These are phyloP conservation scores for Hyposoter didymator DNA, from an alignment of 2,888 invertebrate genomes.

Conservation along the genomic window DNA sequence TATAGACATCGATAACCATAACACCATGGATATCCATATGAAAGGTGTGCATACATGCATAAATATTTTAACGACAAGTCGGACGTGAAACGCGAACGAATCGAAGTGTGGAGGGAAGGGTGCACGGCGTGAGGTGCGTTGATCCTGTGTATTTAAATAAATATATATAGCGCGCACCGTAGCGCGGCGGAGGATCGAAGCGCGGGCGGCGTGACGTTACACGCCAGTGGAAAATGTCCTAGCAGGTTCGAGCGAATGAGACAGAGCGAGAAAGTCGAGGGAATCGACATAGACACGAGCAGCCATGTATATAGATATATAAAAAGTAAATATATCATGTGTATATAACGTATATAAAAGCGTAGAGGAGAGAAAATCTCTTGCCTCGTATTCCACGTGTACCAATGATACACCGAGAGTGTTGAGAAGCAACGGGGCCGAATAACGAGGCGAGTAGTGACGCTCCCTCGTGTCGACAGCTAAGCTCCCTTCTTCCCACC, in stretches of 20 bases:
- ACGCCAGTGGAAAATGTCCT: constrained; percentile 57
- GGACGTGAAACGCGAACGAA: constrained; percentile 57
- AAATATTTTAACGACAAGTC: constrained; percentile 64
- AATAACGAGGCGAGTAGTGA: constrained; percentile 64
- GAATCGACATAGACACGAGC: constrained; percentile 22
- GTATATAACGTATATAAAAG: constrained; percentile 7
- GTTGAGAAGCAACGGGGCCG: constrained; percentile 64
- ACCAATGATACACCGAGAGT: constrained; percentile 24
- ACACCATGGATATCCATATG: not conserved
- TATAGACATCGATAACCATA: not conserved
- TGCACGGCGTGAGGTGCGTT: constrained; percentile 49
- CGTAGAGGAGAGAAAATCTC: constrained; percentile 48
- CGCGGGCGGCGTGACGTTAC: constrained; percentile 60
- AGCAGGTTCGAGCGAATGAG: constrained; percentile 41
- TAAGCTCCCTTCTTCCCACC: not conserved
- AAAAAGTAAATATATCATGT: not conserved
- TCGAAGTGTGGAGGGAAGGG: constrained; percentile 31
- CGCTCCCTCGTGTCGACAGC: constrained; percentile 56
- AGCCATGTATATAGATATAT: not conserved
- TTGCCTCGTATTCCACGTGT: constrained; percentile 48
- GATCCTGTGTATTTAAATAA: constrained; percentile 41
- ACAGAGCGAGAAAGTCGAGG: constrained; percentile 54
- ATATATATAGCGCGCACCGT: constrained; percentile 33
- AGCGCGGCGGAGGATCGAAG: constrained; percentile 60
- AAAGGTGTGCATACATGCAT: constrained; percentile 55